A percentile compares a stretch with the other conserved stretches of the same genome.
Conservation (phyloP, 2,797 vertebrate genomes). For the Rhabdophis nuchalis region DNA sequence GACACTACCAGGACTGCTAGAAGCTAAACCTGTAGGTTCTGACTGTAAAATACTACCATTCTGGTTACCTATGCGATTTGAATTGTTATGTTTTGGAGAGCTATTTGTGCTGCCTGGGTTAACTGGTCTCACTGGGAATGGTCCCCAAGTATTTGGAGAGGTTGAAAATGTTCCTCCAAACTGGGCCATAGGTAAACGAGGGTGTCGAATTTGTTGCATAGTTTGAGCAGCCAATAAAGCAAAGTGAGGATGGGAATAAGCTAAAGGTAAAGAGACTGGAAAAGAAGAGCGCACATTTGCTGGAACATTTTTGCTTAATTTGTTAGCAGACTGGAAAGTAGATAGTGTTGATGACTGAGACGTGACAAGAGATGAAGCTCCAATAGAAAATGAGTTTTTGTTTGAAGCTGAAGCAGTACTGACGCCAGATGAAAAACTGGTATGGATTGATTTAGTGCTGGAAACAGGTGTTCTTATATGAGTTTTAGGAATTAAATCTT, state of each 20-base stretch:
- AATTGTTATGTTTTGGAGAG: slow-evolving; percentile 92
- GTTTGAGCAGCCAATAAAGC: slow-evolving; percentile 95
- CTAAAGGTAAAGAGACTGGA: slow-evolving; percentile 89
- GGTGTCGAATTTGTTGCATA: slow-evolving; percentile 98
- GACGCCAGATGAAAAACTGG: slow-evolving; percentile 81
- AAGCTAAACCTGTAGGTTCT: slow-evolving; percentile 75
- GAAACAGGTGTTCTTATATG: slow-evolving; percentile 92
- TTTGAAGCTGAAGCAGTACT: slow-evolving; percentile 81
- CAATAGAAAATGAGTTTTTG: slow-evolving; percentile 87
- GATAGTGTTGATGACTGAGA: slow-evolving; percentile 88
- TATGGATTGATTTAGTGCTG: slow-evolving; percentile 82
- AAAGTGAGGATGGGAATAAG: slow-evolving; percentile 95
- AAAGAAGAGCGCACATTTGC: slow-evolving; percentile 91
- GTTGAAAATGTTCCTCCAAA: slow-evolving; percentile 95
- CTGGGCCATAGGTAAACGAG: slow-evolving; percentile 95
- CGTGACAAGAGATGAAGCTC: slow-evolving; percentile 80
- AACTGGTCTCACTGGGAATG: slow-evolving; percentile 95
- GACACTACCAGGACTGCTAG: slow-evolving; percentile 73
- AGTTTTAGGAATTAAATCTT: slow-evolving; percentile 97
- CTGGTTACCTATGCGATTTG: slow-evolving; percentile 67
- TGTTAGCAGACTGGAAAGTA: slow-evolving; percentile 81
- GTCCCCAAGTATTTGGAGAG: slow-evolving; percentile 94
- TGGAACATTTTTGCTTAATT: slow-evolving; percentile 87
- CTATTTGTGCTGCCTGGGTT: slow-evolving; percentile 92
- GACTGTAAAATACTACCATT: slow-evolving; percentile 70